phyloP scores from a whole-genome alignment of 2,888 invertebrate species.

The Leucania comma region DNA sequence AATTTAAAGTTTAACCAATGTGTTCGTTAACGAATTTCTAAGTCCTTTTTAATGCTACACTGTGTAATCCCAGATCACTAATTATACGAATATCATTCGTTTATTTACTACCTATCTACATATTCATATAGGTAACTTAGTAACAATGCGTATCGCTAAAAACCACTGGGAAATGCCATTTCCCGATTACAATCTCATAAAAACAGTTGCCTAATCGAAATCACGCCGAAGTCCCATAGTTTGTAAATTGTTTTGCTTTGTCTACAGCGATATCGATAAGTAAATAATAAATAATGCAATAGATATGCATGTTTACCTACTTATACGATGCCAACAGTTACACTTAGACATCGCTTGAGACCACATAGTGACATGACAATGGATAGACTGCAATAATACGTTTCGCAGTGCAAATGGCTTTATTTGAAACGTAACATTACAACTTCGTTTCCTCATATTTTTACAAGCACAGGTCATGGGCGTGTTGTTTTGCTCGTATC shows the following conservation, averaged over 20 bases:
- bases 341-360: constrained; percentile 21
- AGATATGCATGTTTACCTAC: constrained; percentile 37
- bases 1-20: neutral
- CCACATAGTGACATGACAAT: neutral
- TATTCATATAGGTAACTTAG: constrained; percentile 18
- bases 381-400: constrained; percentile 16
- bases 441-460: constrained; percentile 35
- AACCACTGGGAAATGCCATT: constrained; percentile 29
- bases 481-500: constrained; percentile 37
- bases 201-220: constrained; percentile 41
- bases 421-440: constrained; percentile 17
- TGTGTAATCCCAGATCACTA: constrained; percentile 31
- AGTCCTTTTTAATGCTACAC: constrained; percentile 4
- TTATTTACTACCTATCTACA: constrained; percentile 9
- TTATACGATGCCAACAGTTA: constrained; percentile 28
- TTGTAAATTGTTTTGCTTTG: constrained; percentile 24
- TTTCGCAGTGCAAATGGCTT: constrained; percentile 28
- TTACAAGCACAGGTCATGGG: constrained; percentile 36
- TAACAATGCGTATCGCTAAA: constrained; percentile 27
- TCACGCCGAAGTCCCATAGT: constrained; percentile 27
- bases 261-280: constrained; percentile 25
- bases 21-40: constrained; percentile 13
- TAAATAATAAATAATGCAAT: constrained; percentile 42
- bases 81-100: constrained; percentile 2
- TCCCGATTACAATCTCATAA: constrained; percentile 41